These are phyloP conservation scores for Aphelenchoides besseyi DNA, from an alignment of 1,140 invertebrate genomes.

Conservation along the genomic window DNA sequence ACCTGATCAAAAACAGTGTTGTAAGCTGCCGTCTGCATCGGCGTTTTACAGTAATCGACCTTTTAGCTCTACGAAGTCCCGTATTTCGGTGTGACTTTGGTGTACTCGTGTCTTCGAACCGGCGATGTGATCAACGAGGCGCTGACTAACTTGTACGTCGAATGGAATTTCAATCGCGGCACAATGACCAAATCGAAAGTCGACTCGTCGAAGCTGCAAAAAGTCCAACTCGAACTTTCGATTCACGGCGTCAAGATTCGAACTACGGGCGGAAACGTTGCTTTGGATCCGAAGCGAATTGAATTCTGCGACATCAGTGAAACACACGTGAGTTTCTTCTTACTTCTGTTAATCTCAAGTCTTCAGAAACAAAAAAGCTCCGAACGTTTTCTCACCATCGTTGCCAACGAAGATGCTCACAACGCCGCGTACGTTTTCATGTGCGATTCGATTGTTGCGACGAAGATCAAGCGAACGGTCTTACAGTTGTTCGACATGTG, in stretches of 20 bases:
- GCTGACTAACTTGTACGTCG: not conserved
- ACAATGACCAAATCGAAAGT: not conserved
- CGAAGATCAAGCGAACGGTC: not conserved
- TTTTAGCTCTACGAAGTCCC: slow-evolving; percentile 1
- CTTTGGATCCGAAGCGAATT: not conserved
- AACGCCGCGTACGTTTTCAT: slow-evolving; percentile 2
- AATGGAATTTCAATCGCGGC: not conserved
- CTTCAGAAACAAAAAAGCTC: not conserved
- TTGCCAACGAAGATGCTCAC: not conserved
- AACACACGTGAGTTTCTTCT: not conserved
- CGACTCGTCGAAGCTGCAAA: not conserved
- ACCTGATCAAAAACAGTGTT: not conserved
- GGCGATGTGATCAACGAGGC: not conserved
- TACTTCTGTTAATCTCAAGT: not conserved
- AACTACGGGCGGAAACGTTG: not conserved
- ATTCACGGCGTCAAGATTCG: not conserved
- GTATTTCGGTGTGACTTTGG: not conserved
- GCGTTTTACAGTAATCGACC: no score
- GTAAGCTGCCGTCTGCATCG: no score
- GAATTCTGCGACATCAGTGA: slow-evolving; percentile 3
- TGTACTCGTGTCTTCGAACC: not conserved
- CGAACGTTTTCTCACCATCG: not conserved
- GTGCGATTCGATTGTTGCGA: not conserved
- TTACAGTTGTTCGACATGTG: not conserved
- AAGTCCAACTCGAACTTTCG: not conserved